Evolutionary conservation across 2,797 vertebrate genomes (phyloP), one percentile per base, ranked within the genome.

Genomic region (Odontamblyopus lacepedii): DNA sequence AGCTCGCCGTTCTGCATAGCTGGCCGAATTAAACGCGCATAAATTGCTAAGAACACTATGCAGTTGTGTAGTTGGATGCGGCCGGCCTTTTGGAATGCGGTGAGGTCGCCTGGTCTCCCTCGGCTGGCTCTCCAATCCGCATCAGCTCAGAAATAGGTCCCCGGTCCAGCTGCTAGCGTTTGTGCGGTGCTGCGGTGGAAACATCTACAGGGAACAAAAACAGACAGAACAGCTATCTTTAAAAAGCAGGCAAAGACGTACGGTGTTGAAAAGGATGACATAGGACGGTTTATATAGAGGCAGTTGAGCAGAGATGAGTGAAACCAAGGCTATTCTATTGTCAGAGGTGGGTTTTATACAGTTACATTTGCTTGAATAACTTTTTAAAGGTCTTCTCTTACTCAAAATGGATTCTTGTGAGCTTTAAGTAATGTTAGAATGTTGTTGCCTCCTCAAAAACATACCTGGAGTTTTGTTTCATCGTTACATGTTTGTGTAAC

Each of bases 71-170:
- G 87, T 85, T 85, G 87, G 85, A 90, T 84, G 77, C 83, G 74
- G 80, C 72, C 64, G 69, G 83, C 80, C 86, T 67, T 73, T 83
- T 74, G 81, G 78, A 85, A 73, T 87, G 89, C 72, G 90, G 91
- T 93, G 86, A 89, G 85, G 82, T 85, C 70, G 79, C 84, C 80
- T 87, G 86, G 85, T 85, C 88, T 79, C 78, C 76, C 72, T 80
- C 79, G 55, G 68, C 84, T 88, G 67, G 86, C 88, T 86, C 86
- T 68, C 87, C 71, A 85, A 16, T 90, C 85, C 71, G 88, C 87
- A 88, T 91, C 80, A 82, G 88, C 88, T 92, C 88, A 90, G 85
- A 93, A 93, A 92, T 91, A 91, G 90, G 87, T 89, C 71, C 44
- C 27, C 41, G 69, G 71, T 86, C 83, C 86, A 92, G 91, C 89